A percentile compares a stretch with the other conserved stretches of the same genome.
These are phyloP conservation scores for Tadarida brasiliensis DNA, from an alignment of 2,797 vertebrate species.

Conservation along the genomic window DNA sequence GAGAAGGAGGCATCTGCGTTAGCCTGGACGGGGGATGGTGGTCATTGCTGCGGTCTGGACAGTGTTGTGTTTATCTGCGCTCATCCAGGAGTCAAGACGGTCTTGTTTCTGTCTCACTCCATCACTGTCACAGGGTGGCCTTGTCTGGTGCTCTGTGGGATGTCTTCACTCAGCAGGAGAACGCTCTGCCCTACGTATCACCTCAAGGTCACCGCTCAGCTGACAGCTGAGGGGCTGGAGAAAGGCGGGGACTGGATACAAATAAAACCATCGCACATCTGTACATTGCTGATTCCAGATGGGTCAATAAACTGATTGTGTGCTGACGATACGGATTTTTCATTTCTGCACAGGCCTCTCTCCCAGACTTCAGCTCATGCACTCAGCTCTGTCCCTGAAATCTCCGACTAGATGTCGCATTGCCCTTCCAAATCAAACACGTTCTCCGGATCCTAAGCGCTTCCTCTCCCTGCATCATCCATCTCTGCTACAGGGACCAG, in stretches of 20 bases:
- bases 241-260: slow-evolving; percentile 63
- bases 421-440: background rate
- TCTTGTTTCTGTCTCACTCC: background rate
- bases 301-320: slow-evolving; percentile 54
- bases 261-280: slow-evolving; percentile 61
- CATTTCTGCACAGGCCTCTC: background rate
- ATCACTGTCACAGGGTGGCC: background rate
- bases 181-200: background rate
- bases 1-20: background rate
- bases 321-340: slow-evolving; percentile 26
- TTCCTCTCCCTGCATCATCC: background rate
- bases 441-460: too few species aligned
- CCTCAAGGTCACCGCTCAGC: slow-evolving; percentile 27
- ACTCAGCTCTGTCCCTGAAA: slow-evolving; percentile 51
- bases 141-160: background rate
- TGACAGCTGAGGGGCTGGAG: slow-evolving; percentile 57
- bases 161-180: background rate
- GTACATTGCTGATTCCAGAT: slow-evolving; percentile 55
- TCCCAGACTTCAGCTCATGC: slow-evolving; percentile 31
- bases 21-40: background rate
- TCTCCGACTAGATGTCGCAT: background rate
- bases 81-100: background rate
- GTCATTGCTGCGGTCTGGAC: background rate
- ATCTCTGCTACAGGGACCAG: background rate
- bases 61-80: background rate